Evolutionary conservation across 2,888 invertebrate species (phyloP).

Genomic region (Calliopum simillimum): DNA sequence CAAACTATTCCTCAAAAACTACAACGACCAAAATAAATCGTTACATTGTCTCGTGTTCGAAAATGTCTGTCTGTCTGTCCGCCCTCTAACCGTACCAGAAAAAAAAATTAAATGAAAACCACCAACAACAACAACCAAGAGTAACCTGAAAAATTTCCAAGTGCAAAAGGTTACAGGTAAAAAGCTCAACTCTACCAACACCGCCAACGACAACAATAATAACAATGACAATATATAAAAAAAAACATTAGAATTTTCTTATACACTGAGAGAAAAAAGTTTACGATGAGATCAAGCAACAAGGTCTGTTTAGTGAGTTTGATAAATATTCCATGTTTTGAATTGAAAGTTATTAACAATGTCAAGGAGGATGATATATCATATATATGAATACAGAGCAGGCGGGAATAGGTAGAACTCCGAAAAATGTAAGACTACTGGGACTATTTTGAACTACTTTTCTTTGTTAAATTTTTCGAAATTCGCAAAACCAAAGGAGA

Average conservation of each 20-base stretch:
- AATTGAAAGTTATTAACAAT: too few species aligned
- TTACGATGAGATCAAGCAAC: too few species aligned
- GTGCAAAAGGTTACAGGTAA: constrained; percentile 64
- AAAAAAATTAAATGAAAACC: constrained; percentile 42
- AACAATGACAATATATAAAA: background rate
- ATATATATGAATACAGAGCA: too few species aligned
- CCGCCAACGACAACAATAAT: background rate
- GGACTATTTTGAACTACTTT: too few species aligned
- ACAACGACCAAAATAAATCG: constrained; percentile 35
- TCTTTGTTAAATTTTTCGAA: too few species aligned
- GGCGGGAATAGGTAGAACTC: too few species aligned
- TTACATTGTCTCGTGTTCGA: constrained; percentile 42
- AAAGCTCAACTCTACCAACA: constrained; percentile 36
- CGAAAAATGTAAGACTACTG: too few species aligned
- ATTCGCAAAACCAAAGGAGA: too few species aligned
- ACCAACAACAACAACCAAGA: constrained; percentile 50
- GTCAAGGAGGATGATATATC: too few species aligned
- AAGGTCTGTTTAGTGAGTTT: too few species aligned
- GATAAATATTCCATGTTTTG: too few species aligned
- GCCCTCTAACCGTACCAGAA: constrained; percentile 35
- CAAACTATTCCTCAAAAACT: background rate
- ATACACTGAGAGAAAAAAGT: background rate
- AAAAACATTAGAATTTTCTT: constrained; percentile 2
- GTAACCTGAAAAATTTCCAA: constrained; percentile 58
- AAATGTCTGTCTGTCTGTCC: constrained; percentile 33